Percentiles rank a stretch among this genome's conserved stretches.
phyloP scores from a whole-genome alignment of 2,888 invertebrate species.

The Platynereis dumerilii region DNA sequence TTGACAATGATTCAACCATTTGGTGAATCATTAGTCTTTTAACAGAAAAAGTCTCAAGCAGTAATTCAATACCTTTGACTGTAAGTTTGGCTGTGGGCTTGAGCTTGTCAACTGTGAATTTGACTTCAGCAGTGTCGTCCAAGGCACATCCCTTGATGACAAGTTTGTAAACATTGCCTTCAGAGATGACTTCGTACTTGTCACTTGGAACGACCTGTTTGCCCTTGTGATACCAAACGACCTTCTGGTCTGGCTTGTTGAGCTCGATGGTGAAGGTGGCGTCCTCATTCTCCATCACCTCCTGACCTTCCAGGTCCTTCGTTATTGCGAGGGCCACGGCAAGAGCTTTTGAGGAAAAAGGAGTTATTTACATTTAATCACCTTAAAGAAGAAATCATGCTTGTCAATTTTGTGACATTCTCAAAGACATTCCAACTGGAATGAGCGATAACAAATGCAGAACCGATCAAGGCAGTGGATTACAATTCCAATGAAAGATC shows the following conservation, averaged over 20 bases:
- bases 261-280: slow-evolving; percentile 72
- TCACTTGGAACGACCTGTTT: slow-evolving; percentile 85
- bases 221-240: slow-evolving; percentile 75
- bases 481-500: too few relatives aligned
- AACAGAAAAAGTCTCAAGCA: too few relatives aligned
- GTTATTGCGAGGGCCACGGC: too few relatives aligned
- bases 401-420: too few relatives aligned
- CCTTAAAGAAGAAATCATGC: too few relatives aligned
- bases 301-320: slow-evolving; percentile 28
- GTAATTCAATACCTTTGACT: slow-evolving; percentile 76
- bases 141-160: slow-evolving; percentile 42
- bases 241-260: slow-evolving; percentile 77
- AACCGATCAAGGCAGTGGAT: too few relatives aligned
- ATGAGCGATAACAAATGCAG: too few relatives aligned
- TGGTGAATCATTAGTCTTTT: too few relatives aligned
- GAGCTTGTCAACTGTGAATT: slow-evolving; percentile 74
- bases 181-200: slow-evolving; percentile 79
- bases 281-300: slow-evolving; percentile 33
- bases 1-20: too few relatives aligned
- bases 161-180: slow-evolving; percentile 51
- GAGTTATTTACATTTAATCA: too few relatives aligned
- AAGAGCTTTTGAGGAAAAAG: too few relatives aligned
- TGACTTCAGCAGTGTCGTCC: slow-evolving; percentile 81
- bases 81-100: slow-evolving; percentile 79
- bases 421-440: too few relatives aligned